These are phyloP conservation scores for Zosterops borbonicus DNA, from an alignment of 2,113 vertebrate genomes.

Conservation along the genomic window DNA sequence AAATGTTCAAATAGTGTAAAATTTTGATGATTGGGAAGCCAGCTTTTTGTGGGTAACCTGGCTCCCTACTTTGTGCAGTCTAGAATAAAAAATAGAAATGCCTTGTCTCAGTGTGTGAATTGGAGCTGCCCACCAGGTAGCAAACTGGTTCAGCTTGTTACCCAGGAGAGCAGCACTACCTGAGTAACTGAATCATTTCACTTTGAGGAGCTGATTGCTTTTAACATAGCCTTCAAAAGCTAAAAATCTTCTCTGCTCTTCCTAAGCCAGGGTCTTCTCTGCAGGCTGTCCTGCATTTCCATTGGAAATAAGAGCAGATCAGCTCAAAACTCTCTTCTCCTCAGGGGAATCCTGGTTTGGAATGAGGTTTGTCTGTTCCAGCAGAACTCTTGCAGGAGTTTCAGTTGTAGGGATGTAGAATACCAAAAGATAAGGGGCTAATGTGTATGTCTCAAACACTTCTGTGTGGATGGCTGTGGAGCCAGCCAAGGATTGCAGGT, in stretches of 20 bases:
- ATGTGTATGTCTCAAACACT: background rate
- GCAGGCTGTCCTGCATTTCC: background rate
- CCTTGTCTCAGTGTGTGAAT: background rate
- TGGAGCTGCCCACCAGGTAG: background rate
- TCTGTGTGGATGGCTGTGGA: background rate
- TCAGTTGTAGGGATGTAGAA: background rate
- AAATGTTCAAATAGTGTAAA: background rate
- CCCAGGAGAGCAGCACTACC: background rate
- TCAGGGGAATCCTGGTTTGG: background rate
- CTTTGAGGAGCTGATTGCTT: background rate
- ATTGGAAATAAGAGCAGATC: background rate
- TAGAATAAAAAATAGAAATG: background rate
- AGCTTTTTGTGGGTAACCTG: background rate
- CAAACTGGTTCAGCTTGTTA: background rate
- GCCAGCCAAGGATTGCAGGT: background rate
- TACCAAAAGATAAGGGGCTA: background rate
- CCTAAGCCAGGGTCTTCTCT: background rate
- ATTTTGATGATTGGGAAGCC: accelerated
- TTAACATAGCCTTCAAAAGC: background rate
- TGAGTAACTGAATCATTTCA: background rate
- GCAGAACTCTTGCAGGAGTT: background rate
- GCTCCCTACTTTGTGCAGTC: background rate
- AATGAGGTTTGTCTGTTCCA: background rate
- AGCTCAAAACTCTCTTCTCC: background rate
- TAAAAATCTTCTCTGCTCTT: background rate